phyloP scores from a whole-genome alignment of 2,888 invertebrate species.

The Sipha maydis region DNA sequence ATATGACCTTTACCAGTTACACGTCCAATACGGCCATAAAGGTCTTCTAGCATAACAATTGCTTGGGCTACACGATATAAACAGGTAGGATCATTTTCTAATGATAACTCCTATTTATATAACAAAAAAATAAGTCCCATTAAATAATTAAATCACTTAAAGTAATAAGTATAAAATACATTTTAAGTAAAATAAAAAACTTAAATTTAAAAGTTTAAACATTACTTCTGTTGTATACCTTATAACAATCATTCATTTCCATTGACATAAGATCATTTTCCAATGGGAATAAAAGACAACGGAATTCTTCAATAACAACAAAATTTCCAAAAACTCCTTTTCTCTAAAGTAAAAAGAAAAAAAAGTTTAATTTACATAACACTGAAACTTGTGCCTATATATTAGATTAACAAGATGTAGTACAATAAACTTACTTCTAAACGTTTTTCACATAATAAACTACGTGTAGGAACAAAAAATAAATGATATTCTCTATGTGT shows the following conservation, averaged over 20 bases:
- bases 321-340: slow-evolving; percentile 81
- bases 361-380: slow-evolving; percentile 14
- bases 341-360: slow-evolving; percentile 70
- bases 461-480: slow-evolving; percentile 88
- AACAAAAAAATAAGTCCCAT: background rate
- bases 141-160: background rate
- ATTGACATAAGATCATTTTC: slow-evolving; percentile 93
- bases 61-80: slow-evolving; percentile 89
- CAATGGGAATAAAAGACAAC: slow-evolving; percentile 87
- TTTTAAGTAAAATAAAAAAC: background rate
- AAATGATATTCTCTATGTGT: slow-evolving; percentile 73
- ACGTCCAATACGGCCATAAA: slow-evolving; percentile 89
- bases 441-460: slow-evolving; percentile 86
- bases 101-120: slow-evolving; percentile 75
- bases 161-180: slow-evolving; percentile 26
- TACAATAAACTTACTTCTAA: slow-evolving; percentile 70
- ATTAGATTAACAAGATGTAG: background rate
- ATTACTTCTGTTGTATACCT: slow-evolving; percentile 69
- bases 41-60: slow-evolving; percentile 82
- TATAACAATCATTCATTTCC: slow-evolving; percentile 83
- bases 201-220: slow-evolving; percentile 37
- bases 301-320: slow-evolving; percentile 85
- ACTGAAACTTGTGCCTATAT: too few relatives aligned
- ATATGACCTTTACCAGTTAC: slow-evolving; percentile 90
- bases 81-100: slow-evolving; percentile 90